phyloP scores from a whole-genome alignment of 1,140 invertebrate genomes.

The Aporrectodea caliginosa region DNA sequence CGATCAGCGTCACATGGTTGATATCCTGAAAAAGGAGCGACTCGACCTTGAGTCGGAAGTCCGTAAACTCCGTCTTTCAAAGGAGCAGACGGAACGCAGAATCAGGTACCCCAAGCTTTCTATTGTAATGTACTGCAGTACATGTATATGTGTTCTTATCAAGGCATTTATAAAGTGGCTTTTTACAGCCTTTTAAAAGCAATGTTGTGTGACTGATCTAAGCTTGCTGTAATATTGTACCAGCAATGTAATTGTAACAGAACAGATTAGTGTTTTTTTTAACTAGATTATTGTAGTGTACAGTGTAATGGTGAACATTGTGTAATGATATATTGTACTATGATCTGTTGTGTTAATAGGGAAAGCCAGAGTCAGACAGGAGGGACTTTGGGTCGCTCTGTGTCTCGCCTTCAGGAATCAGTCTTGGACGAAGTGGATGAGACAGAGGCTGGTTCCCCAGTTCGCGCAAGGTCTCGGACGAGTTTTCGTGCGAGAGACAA shows the following conservation, averaged over 20 bases:
- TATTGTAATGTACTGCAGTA: too few relatives aligned
- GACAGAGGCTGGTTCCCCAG: background rate
- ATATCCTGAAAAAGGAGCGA: constrained; percentile 36
- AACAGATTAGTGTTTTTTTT: too few relatives aligned
- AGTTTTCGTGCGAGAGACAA: background rate
- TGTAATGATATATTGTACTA: too few relatives aligned
- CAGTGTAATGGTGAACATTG: too few relatives aligned
- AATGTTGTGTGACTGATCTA: too few relatives aligned
- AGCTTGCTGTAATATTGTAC: too few relatives aligned
- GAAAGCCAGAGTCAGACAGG: background rate
- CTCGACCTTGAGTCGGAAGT: constrained; percentile 40
- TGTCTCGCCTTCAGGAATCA: background rate
- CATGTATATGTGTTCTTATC: too few relatives aligned
- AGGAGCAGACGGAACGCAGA: constrained; percentile 19
- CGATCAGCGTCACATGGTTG: constrained; percentile 6
- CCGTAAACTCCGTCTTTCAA: background rate
- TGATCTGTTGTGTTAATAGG: too few relatives aligned
- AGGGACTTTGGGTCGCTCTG: background rate
- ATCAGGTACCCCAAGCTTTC: constrained; percentile 8
- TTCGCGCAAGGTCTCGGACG: background rate
- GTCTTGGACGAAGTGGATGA: constrained; percentile 1
- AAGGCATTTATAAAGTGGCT: too few relatives aligned
- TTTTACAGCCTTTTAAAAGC: too few relatives aligned
- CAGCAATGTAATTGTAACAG: too few relatives aligned
- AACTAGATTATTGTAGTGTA: too few relatives aligned